Base-by-base conservation (phyloP, 1,140 invertebrate genomes). In the Helicorthomorpha holstii region DNA sequence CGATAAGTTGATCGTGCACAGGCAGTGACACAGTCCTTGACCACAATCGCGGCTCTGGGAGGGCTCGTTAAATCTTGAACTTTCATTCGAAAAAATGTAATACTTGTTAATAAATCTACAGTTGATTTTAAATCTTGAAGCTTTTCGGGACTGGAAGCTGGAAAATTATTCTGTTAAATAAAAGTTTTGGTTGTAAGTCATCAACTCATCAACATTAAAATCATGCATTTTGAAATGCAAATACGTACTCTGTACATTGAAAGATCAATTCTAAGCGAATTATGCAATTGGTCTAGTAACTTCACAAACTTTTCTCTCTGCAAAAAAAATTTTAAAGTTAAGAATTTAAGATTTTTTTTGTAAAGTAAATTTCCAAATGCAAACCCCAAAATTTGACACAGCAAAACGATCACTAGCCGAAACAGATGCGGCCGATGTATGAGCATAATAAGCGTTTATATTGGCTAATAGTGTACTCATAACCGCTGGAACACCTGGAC, bases 221-320 rank as follows among this genome's bases (percentile, higher is more conserved):
- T n/a, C n/a, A n/a, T n/a, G n/a, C n/a, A n/a, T n/a, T n/a, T n/a
- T n/a, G n/a, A n/a, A n/a, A 16, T 54, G 44, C n/a, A 2, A 19
- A 10, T 7, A 34, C 69, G 64, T 60, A 77, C 75, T 62, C 96
- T 78, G 69, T 99, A 99, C 89, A 98, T 94, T 23, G 92, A 97
- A 46, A 99, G 70, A 72, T 99, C 95, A 60, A 98, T 98, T 55
- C 96, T 73, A 7, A 99, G 70, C 0, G 92, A 97, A 66, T 98
- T 99, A 74, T 99, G 96, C 56, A 99, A 71, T 67, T 98, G 93
- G 65, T 99, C 95, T 59, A 99, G 70, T 22, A 99, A 72, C 66
- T 98, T 98, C 0, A 99, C 92, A 73, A 99, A 99, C 69, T 98
- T 98, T 65, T 99, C 96, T 84, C 98, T 99, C 91, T 96, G 76